These are phyloP conservation scores for Petrolisthes manimaculis DNA, from an alignment of 2,888 invertebrate genomes.

Conservation along the genomic window DNA sequence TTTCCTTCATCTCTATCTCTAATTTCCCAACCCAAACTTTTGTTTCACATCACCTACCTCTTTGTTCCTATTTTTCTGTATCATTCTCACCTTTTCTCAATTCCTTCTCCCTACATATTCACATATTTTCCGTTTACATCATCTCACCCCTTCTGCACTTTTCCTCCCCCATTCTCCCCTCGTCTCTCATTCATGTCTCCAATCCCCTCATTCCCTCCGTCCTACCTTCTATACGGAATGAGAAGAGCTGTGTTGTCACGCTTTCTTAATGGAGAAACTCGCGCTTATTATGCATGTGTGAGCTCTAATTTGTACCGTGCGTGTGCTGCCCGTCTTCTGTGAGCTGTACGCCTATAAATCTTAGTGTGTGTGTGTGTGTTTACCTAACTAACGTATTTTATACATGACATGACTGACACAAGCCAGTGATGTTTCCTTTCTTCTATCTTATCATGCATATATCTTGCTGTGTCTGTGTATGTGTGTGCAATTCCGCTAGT, in stretches of 20 bases:
- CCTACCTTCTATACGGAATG: neutral
- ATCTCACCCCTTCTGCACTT: neutral
- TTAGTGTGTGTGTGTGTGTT: constrained; percentile 13
- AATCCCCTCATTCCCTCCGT: neutral
- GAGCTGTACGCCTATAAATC: neutral
- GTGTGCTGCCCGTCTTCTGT: neutral
- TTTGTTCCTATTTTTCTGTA: neutral
- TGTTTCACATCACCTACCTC: too few species aligned
- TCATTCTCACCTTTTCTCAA: neutral
- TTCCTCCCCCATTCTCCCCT: too few species aligned
- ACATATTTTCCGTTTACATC: neutral
- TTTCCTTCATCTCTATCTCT: neutral
- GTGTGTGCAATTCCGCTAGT: constrained; percentile 9
- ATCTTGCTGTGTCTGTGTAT: neutral
- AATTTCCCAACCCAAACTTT: neutral
- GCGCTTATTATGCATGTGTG: constrained; percentile 4
- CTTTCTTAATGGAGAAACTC: neutral
- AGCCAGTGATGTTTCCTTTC: neutral
- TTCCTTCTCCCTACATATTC: neutral
- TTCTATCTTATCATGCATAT: neutral
- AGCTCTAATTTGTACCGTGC: constrained; percentile 2
- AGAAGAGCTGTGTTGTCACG: neutral
- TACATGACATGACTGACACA: too few species aligned
- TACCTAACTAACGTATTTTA: neutral
- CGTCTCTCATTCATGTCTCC: neutral